Conservation (phyloP, 2,797 vertebrate species). For the Parambassis ranga region DNA sequence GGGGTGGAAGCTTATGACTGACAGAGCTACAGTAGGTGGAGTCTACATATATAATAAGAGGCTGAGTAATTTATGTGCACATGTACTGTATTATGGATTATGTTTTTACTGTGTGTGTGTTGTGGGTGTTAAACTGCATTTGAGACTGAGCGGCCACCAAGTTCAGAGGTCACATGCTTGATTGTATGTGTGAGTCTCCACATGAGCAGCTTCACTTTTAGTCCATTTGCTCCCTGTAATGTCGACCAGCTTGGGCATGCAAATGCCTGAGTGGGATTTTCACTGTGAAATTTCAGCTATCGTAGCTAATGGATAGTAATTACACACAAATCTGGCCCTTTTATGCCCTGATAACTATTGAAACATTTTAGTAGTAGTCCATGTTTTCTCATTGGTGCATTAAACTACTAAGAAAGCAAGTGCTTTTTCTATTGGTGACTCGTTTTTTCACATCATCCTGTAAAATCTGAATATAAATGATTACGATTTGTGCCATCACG, state of each 20-base stretch:
- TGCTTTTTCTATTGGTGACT: not conserved
- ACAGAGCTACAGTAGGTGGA: slow-evolving; percentile 23
- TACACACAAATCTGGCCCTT: slow-evolving; percentile 14
- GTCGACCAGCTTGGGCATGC: slow-evolving; percentile 11
- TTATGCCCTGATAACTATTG: not conserved
- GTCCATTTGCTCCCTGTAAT: slow-evolving; percentile 35
- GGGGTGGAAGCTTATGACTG: slow-evolving; percentile 26
- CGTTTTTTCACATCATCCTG: not conserved
- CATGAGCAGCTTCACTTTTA: slow-evolving; percentile 26
- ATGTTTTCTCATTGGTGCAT: not conserved
- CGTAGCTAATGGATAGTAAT: slow-evolving; percentile 50
- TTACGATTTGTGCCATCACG: not conserved
- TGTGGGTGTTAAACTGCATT: not conserved
- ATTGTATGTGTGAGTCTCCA: not conserved
- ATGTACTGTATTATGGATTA: not conserved
- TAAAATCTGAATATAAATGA: not conserved
- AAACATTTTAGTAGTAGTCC: slow-evolving; percentile 1
- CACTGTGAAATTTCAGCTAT: slow-evolving; percentile 20
- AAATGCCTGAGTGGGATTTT: slow-evolving; percentile 38
- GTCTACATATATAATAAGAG: slow-evolving; percentile 12
- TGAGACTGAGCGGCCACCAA: not conserved
- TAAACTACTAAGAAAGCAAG: not conserved
- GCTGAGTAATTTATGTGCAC: slow-evolving; percentile 2
- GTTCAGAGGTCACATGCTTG: slow-evolving; percentile 4
- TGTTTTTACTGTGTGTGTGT: not conserved